phyloP scores from a whole-genome alignment of 2,113 vertebrate species.

The Phrynosoma platyrhinos region DNA sequence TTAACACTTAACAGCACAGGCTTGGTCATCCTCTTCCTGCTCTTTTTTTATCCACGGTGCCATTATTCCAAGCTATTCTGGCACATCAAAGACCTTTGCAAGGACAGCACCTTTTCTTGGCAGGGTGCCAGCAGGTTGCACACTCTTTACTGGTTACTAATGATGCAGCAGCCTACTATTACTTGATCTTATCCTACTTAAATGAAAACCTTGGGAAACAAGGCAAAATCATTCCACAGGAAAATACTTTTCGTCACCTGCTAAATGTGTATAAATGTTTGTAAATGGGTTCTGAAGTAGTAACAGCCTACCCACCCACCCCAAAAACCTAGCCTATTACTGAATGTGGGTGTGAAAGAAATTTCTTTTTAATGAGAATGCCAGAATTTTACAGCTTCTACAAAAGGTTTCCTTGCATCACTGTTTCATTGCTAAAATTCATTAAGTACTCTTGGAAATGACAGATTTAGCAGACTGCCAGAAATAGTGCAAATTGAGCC shows the following conservation, averaged over 20 bases:
- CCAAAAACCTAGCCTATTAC: not conserved
- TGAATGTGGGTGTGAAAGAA: not conserved
- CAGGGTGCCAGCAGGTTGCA: slow-evolving; percentile 29
- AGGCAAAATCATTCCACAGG: not conserved
- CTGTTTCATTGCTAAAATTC: not conserved
- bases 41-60: slow-evolving; percentile 21
- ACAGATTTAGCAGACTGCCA: too few species aligned
- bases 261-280: slow-evolving; percentile 11
- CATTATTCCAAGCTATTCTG: slow-evolving; percentile 58
- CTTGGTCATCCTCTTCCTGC: not conserved
- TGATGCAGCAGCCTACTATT: slow-evolving; percentile 57
- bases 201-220: not conserved
- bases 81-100: slow-evolving; percentile 59
- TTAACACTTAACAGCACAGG: slow-evolving; percentile 18
- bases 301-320: not conserved
- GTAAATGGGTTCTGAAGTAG: not conserved
- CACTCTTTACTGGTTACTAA: slow-evolving; percentile 42
- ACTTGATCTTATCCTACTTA: slow-evolving; percentile 47
- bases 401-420: not conserved
- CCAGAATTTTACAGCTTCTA: not conserved
- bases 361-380: not conserved
- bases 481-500: too few species aligned
- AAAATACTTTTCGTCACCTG: not conserved
- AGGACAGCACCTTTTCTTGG: slow-evolving; percentile 35
- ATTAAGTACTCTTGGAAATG: not conserved